Conservation (phyloP, 2,113 vertebrate genomes). For the Misgurnus anguillicaudatus region DNA sequence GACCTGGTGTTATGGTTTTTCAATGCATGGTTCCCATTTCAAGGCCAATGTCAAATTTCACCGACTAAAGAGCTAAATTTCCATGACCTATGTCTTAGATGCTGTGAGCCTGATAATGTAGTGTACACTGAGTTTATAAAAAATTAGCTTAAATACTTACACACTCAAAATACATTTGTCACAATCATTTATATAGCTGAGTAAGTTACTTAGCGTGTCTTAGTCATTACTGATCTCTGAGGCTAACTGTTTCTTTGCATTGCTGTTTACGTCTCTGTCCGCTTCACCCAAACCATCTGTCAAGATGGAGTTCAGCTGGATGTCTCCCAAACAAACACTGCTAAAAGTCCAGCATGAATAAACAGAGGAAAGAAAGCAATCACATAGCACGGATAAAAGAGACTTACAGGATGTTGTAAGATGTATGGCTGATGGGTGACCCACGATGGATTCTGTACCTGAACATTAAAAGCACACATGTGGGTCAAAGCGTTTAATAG, state of each 20-base stretch:
- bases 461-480: constrained; percentile 31
- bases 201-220: background rate
- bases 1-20: too few species aligned
- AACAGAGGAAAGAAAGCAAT: background rate
- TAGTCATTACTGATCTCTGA: background rate
- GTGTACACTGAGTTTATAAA: too few species aligned
- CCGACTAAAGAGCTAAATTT: too few species aligned
- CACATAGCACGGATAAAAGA: constrained; percentile 17
- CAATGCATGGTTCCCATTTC: too few species aligned
- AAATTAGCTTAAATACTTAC: background rate
- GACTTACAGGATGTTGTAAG: constrained; percentile 97
- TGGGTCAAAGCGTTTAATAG: too few species aligned
- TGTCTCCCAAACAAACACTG: constrained; percentile 16
- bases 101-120: too few species aligned
- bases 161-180: background rate
- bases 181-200: background rate
- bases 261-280: background rate
- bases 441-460: constrained; percentile 98
- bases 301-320: background rate
- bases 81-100: too few species aligned
- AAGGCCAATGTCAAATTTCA: too few species aligned
- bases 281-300: background rate
- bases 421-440: constrained; percentile 95
- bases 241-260: too few species aligned
- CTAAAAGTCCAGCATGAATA: background rate